Percentiles rank a stretch among this genome's conserved stretches.
Evolutionary conservation across 2,888 invertebrate species (phyloP).

Genomic region (Diarsia dahlii): DNA sequence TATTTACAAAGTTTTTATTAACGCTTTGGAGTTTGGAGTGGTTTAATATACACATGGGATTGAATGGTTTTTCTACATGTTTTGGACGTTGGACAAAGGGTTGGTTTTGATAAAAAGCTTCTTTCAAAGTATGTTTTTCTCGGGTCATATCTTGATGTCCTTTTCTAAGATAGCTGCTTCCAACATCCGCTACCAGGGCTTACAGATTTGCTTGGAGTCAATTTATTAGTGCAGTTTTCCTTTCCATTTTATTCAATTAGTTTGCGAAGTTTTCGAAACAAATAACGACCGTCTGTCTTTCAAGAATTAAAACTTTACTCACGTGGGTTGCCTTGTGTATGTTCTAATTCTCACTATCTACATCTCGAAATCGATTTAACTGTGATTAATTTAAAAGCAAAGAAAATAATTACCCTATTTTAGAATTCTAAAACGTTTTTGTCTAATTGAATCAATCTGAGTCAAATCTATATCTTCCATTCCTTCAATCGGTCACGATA

Average conservation of each 20-base stretch:
- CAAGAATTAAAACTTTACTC: no score
- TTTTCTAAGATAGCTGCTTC: slow-evolving; percentile 31
- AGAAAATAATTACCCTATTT: neutral
- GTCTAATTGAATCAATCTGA: no score
- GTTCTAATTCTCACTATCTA: neutral
- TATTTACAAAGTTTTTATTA: neutral
- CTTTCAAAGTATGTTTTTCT: slow-evolving; percentile 41
- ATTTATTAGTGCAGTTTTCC: neutral
- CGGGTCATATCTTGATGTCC: slow-evolving; percentile 58
- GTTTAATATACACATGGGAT: neutral
- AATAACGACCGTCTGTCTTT: neutral
- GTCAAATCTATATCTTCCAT: neutral
- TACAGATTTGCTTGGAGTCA: slow-evolving; percentile 3
- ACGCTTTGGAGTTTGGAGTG: neutral
- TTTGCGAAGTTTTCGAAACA: slow-evolving; percentile 12
- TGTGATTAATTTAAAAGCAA: no score
- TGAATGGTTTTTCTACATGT: slow-evolving; percentile 4
- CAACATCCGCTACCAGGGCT: neutral
- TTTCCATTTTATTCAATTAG: no score
- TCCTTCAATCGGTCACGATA: neutral
- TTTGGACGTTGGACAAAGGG: slow-evolving; percentile 12
- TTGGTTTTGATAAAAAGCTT: slow-evolving; percentile 41
- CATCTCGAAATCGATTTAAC: neutral
- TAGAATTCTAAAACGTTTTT: no score
- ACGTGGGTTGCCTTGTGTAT: neutral